Evolutionary conservation across 2,113 vertebrate species (phyloP), one percentile per base, ranked within the genome.

Genomic region (Toxostoma redivivum): DNA sequence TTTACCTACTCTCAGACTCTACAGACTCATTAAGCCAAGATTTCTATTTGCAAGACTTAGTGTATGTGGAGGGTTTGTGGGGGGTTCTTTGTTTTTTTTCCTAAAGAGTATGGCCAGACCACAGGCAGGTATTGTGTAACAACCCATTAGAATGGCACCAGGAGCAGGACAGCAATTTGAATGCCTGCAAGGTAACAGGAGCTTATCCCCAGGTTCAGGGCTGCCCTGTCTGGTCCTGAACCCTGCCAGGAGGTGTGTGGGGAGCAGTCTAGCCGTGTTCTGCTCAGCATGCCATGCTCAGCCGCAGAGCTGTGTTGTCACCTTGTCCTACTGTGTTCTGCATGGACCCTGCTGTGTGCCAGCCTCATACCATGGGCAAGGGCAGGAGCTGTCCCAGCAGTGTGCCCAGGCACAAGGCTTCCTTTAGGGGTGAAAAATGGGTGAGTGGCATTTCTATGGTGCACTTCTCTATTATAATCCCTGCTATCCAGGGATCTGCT

Each of bases 301-400:
- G 45, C 25, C 35, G 60, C 12, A 54, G 30, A 62, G 28, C 51
- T 58, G 20, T 27, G 37, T 19, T 79, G 42, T 66, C 51, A 15
- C 50, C 37, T 22, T 31, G 24, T 62, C 42, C 65, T 33, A 1
- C 4, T 4, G 33, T 7, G 58, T 3, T 6, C 53, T 47, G 38
- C 40, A 14, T 0, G 11, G n/a, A 33, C 10, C 3, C 47, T 2
- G 16, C 38, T 24, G 15, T 12, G 27, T 47, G 71, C 44, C 69
- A 50, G 27, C 27, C 37, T 74, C 31, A 11, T 3, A 2, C 10
- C 51, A 8, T 6, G 19, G 40, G 15, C 0, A 0, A 37, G 45
- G 56, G 38, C 58, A 51, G 45, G 53, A 47, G 17, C 54, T 35
- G 28, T 18, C 54, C 24, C 67, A 45, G 47, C 12, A 2, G 1